Evolutionary conservation across 2,797 vertebrate genomes (phyloP), one percentile per base, ranked within the genome.

Genomic region (Sebastes kiyomatsui): DNA sequence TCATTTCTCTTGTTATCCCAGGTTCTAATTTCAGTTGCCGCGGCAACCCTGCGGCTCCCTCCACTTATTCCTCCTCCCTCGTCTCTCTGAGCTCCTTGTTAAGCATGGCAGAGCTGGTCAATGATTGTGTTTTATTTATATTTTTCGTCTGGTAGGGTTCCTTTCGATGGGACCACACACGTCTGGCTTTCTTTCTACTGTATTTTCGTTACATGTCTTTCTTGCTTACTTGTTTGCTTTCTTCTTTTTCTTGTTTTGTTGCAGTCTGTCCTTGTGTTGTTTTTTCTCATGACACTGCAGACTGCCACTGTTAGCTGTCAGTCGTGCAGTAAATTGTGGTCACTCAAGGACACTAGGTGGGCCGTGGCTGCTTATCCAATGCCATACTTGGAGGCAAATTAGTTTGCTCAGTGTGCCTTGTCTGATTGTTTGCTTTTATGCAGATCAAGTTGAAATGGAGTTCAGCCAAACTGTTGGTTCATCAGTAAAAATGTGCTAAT

Each of bases 1-100:
- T 85, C n/a, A 49, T 88, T 76, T 80, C 79, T 90, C 85, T 89
- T 84, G 62, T 88, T 88, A 87, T 90, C 87, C 72, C 61, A 66
- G 83, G 78, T 77, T 90, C 77, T 92, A 90, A 91, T 94, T 91
- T 87, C 84, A 81, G 94, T 95, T 93, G 88, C 93, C 28, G 75
- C 80, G 42, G 94, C 84, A 95, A 95, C 94, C 80, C 82, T 46
- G 67, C 23, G 54, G 75, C 84, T 88, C 77, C 35, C 72, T 85
- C 79, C 77, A 42, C 84, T 81, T 52, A 59, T 76, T 67, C 70
- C 67, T 84, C 74, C 68, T 70, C 33, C 67, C 69, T 78, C 33
- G 7, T 87, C 54, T 86, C 73, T 78, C 69, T 25, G 58, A 77
- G 88, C 82, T 86, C 76, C 87, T 90, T 84, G 68, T 92, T 91